phyloP scores from a whole-genome alignment of 2,113 vertebrate species.

The Tyto alba region DNA sequence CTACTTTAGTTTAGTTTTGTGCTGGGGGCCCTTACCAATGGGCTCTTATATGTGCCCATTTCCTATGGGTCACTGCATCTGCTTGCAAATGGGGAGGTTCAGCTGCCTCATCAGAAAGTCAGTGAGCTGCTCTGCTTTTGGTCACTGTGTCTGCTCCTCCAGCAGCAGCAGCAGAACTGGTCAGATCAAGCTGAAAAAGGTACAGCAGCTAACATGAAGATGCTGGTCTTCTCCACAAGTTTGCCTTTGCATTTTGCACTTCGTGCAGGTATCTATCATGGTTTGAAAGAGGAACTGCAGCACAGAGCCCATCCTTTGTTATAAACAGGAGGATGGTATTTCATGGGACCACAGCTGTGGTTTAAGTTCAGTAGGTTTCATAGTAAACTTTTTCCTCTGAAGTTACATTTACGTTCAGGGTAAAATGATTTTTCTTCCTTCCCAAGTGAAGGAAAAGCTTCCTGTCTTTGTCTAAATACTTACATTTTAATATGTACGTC shows the following conservation, averaged over 20 bases:
- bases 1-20: slow-evolving; percentile 2
- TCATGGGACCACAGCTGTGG: neutral
- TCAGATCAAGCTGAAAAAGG: neutral
- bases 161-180: neutral
- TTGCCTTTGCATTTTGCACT: neutral
- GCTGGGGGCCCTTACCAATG: slow-evolving; percentile 16
- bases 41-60: neutral
- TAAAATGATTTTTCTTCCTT: neutral
- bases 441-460: neutral
- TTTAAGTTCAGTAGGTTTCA: neutral
- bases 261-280: neutral
- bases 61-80: neutral
- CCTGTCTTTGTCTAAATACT: neutral
- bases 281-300: neutral
- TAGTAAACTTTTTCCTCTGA: neutral
- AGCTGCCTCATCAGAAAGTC: neutral
- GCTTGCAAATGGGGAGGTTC: neutral
- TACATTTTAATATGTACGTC: neutral
- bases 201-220: neutral
- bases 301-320: neutral
- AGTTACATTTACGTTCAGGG: neutral
- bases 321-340: neutral
- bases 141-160: neutral
- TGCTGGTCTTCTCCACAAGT: neutral
- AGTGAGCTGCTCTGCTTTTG: neutral